These are phyloP conservation scores for Eueides isabella DNA, from an alignment of 1,140 invertebrate genomes.

Conservation along the genomic window DNA sequence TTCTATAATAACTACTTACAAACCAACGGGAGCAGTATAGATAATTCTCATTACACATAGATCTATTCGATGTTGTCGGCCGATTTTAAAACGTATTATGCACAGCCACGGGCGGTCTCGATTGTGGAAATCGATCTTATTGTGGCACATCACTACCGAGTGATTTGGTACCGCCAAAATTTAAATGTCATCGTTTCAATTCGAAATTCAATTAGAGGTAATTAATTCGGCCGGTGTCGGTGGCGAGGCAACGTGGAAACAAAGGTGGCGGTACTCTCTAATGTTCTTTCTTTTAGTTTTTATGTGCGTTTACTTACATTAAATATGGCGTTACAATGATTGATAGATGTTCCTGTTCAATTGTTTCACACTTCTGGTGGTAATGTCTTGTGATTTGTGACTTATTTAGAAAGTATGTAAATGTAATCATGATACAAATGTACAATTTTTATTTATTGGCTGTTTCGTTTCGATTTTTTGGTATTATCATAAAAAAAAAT, in stretches of 20 bases:
- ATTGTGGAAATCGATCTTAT: conserved; percentile 58
- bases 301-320: neutral
- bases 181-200: conserved; percentile 81
- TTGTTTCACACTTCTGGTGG: conserved; percentile 37
- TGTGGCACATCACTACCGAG: conserved; percentile 77
- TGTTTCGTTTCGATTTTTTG: neutral
- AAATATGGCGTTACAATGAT: neutral
- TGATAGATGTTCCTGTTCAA: conserved; percentile 35
- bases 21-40: conserved; percentile 77
- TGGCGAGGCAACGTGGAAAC: conserved; percentile 12
- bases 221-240: conserved; percentile 75
- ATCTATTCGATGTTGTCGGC: conserved; percentile 76
- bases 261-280: conserved; percentile 1
- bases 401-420: neutral
- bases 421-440: neutral
- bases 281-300: conserved; percentile 4
- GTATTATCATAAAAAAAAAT: no score
- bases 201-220: conserved; percentile 80
- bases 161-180: conserved; percentile 73
- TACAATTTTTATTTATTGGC: neutral
- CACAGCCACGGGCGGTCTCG: conserved; percentile 69
- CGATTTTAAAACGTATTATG: conserved; percentile 75
- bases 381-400: neutral
- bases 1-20: conserved; percentile 64
- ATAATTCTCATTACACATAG: conserved; percentile 81